Conservation (phyloP, 2,888 invertebrate genomes). For the Zhengitettix transpicula region DNA sequence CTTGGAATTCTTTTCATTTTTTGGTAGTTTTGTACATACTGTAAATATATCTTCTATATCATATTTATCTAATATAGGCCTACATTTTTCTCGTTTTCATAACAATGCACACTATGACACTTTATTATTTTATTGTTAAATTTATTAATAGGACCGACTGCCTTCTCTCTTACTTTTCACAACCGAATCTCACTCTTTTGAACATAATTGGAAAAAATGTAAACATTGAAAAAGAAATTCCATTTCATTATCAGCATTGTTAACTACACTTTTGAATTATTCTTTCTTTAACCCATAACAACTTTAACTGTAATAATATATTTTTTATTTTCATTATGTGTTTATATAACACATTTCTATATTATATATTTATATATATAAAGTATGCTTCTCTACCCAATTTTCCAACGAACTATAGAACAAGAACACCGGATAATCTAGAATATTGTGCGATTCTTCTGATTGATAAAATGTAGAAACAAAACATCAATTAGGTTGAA, state of each 20-base stretch:
- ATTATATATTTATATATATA: not conserved
- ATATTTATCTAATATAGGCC: slow-evolving; percentile 11
- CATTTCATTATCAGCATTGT: not conserved
- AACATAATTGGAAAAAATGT: slow-evolving; percentile 7
- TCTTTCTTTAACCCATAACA: not conserved
- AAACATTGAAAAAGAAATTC: not conserved
- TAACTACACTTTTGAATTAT: not conserved
- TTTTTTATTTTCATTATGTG: not conserved
- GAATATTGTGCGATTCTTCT: slow-evolving; percentile 9
- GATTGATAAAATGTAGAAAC: slow-evolving; percentile 4
- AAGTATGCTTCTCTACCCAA: slow-evolving; percentile 1
- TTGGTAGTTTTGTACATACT: slow-evolving; percentile 1
- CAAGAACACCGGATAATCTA: slow-evolving; percentile 8
- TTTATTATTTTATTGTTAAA: not conserved
- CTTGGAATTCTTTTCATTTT: slow-evolving; percentile 1
- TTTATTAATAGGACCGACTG: not conserved
- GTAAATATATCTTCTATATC: slow-evolving; percentile 8
- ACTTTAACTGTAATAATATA: not conserved
- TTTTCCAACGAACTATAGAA: slow-evolving; percentile 9
- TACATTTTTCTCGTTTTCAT: slow-evolving; percentile 6
- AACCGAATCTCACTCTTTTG: slow-evolving; percentile 10
- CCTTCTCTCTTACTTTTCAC: slow-evolving; percentile 5
- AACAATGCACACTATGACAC: slow-evolving; percentile 4
- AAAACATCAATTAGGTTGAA: slow-evolving; percentile 1
- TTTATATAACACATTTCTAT: not conserved